phyloP scores from a whole-genome alignment of 92 coral and sea anemone species.

The Epizoanthus scotinus region DNA sequence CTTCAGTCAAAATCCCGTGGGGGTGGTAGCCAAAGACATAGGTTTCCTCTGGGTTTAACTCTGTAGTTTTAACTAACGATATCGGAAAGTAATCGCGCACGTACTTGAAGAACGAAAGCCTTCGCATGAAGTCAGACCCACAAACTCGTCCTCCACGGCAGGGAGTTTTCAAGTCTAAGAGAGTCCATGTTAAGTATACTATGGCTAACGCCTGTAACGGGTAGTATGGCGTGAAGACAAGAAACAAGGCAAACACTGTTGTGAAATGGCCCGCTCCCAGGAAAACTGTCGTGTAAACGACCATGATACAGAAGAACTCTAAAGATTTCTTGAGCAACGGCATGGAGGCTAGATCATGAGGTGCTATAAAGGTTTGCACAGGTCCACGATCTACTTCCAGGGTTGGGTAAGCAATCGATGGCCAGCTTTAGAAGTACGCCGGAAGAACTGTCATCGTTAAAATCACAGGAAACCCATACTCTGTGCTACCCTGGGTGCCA shows the following conservation, averaged over 20 bases:
- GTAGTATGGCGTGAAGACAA: not conserved
- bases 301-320: too few relatives aligned
- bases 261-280: not conserved
- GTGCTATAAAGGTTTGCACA: too few relatives aligned
- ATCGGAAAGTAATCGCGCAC: not conserved
- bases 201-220: not conserved
- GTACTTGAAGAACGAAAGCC: not conserved
- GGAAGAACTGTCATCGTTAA: too few relatives aligned
- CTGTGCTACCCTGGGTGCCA: too few relatives aligned
- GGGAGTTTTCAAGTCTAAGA: not conserved
- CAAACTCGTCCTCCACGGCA: not conserved
- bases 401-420: too few relatives aligned
- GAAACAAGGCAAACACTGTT: not conserved
- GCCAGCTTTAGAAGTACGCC: too few relatives aligned
- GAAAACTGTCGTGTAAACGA: not conserved
- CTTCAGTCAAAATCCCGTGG: conserved; percentile 1
- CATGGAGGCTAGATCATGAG: too few relatives aligned
- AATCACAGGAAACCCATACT: too few relatives aligned
- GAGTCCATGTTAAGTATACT: not conserved
- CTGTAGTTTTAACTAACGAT: not conserved
- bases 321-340: too few relatives aligned
- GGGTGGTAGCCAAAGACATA: conserved; percentile 3
- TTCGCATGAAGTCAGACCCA: not conserved
- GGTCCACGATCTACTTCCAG: too few relatives aligned
- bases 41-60: not conserved